Evolutionary conservation across 2,797 vertebrate genomes (phyloP), one percentile per base, ranked within the genome.

Genomic region (Phrynocephalus guinanensis): DNA sequence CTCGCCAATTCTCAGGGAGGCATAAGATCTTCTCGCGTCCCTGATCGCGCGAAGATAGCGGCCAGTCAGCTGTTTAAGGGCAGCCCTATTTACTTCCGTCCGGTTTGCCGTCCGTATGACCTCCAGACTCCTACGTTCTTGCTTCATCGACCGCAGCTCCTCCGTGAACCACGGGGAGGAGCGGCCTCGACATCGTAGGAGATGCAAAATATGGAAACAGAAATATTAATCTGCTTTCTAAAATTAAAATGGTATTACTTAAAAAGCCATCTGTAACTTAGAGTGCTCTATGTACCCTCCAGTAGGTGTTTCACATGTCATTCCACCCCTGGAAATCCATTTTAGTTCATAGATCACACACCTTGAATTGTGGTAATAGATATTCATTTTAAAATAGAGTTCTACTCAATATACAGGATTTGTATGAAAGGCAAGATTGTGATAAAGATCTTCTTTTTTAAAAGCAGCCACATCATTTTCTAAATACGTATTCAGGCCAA

Each of bases 361-460:
- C 38, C 15, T 22, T 84, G 56, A 84, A 48, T 48, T 84, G 16
- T 76, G 83, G 33, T 16, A 66, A 67, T 60, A 44, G 1, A 20
- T 63, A 7, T 38, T 7, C 11, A 26, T 44, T 52, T 73, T 72
- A 63, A 56, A 44, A 68, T 38, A 28, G 13, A 63, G 3, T 84
- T 15, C 33, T 60, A 60, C 11, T 26, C 3, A 28, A n/a, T 72
- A 0, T 18, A 52, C 67, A 2, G 7, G 3, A 84, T 70, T 71
- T 89, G 78, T 4, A 67, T 79, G 11, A 90, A 85, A 6, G 1
- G 2, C 87, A 88, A 80, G 15, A 83, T 38, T 66, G 87, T 15
- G 1, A 30, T n/a, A 22, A 6, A 77, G 0, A 2, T 28, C 73
- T 38, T 26, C 24, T 60, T 38, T 44, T 13, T 33, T 60, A 66